Conservation (phyloP, 1,140 invertebrate genomes). For the Zaprionus kolodkinae region DNA sequence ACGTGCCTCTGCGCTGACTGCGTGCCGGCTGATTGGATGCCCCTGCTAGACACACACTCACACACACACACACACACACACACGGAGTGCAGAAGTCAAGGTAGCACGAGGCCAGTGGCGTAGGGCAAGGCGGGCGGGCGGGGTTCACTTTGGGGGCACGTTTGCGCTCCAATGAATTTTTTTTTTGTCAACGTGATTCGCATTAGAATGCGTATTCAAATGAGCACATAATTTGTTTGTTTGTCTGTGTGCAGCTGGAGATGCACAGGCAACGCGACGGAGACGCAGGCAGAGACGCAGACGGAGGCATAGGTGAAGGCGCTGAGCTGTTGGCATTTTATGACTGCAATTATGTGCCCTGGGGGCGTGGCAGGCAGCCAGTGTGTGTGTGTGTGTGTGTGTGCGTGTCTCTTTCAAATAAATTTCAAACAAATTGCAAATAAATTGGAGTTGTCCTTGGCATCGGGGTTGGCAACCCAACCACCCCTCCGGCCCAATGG, state of each 20-base stretch:
- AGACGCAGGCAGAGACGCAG: too few relatives aligned
- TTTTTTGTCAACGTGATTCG: slow-evolving; percentile 81
- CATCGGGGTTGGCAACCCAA: not conserved
- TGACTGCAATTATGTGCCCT: slow-evolving; percentile 67
- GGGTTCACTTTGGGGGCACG: not conserved
- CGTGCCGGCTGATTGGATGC: slow-evolving; percentile 60
- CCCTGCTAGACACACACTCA: not conserved
- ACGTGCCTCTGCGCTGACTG: not conserved
- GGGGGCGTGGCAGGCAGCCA: slow-evolving; percentile 14
- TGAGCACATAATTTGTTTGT: slow-evolving; percentile 83
- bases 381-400: slow-evolving; percentile 34
- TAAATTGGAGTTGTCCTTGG: slow-evolving; percentile 77
- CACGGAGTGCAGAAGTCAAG: slow-evolving; percentile 71
- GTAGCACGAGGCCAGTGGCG: slow-evolving; percentile 34
- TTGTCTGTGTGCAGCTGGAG: slow-evolving; percentile 57
- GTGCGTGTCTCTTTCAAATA: slow-evolving; percentile 64
- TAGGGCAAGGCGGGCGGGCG: not conserved
- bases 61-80: slow-evolving; percentile 3
- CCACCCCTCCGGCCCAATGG: too few relatives aligned
- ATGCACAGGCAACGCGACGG: slow-evolving; percentile 58
- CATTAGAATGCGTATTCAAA: slow-evolving; percentile 83
- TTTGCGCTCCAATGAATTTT: slow-evolving; percentile 74
- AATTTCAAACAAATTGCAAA: slow-evolving; percentile 83
- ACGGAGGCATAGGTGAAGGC: slow-evolving; percentile 2
- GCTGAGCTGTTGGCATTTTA: slow-evolving; percentile 64